These are phyloP conservation scores for Pipra filicauda DNA, from an alignment of 2,113 vertebrate species.

Conservation along the genomic window DNA sequence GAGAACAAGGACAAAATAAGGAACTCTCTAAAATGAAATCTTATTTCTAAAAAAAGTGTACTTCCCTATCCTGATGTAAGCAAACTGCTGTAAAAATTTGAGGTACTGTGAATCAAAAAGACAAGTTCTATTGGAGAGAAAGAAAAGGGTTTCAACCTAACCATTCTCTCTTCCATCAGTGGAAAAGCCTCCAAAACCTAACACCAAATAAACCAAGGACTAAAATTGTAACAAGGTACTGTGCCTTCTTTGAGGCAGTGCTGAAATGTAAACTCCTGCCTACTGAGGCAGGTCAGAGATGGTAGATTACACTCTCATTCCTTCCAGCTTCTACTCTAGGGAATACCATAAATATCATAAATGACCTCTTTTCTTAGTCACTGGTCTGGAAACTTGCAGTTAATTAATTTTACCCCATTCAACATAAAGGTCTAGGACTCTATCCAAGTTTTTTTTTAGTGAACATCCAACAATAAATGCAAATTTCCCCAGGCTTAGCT, in stretches of 20 bases:
- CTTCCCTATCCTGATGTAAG: background rate
- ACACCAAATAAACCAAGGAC: background rate
- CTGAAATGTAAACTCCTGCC: background rate
- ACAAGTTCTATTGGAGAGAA: background rate
- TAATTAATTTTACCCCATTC: constrained; percentile 56
- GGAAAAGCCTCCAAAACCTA: background rate
- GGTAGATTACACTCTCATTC: background rate
- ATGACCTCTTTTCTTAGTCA: constrained; percentile 59
- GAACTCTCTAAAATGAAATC: background rate
- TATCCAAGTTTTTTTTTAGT: background rate
- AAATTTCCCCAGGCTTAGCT: background rate
- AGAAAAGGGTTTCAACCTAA: background rate
- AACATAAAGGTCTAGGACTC: constrained; percentile 14
- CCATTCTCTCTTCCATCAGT: background rate
- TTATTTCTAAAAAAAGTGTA: background rate
- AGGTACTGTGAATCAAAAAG: background rate
- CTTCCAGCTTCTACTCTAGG: constrained; percentile 20
- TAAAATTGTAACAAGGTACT: background rate
- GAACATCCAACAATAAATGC: background rate
- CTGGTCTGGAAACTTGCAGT: constrained; percentile 54
- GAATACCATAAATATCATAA: constrained; percentile 47
- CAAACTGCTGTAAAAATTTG: background rate
- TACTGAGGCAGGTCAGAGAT: constrained; percentile 7
- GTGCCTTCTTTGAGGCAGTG: background rate
- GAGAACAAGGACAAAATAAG: background rate